Evolutionary conservation across 1,140 invertebrate species (phyloP), one percentile per base, ranked within the genome.

Genomic region (Drosophila hydei): DNA sequence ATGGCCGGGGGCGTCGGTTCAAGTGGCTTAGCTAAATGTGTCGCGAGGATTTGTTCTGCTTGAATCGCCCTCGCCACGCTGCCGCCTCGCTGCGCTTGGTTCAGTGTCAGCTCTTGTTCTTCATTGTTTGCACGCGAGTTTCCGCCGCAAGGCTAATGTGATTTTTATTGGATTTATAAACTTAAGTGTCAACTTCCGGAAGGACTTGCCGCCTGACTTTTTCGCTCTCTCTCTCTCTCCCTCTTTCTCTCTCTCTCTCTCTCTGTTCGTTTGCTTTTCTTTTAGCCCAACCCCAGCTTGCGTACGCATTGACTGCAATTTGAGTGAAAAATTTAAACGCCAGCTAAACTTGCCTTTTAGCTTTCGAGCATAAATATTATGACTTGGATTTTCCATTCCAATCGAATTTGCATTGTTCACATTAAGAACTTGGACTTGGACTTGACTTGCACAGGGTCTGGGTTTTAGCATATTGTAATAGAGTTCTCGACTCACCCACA

Each of bases 91-190:
- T 42, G n/a, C 58, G n/a, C 21, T 25, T 14, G 38, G 38, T 69
- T 77, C 51, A 67, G 70, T 77, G 59, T 62, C 70, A 54, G 42
- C 52, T 74, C 68, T 71, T 64, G 61, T 64, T 56, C 52, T 50
- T 64, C 68, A 64, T 72, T 68, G 60, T 73, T 79, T 77, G 74
- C 51, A 64, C 59, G 65, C 79, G 63, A 78, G 54, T 75, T 79
- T 84, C 76, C 72, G 61, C 80, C 73, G 77, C 61, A 27, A 62
- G 80, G 61, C 76, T 84, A 84, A 84, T 84, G 80, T 77, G 80
- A 77, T 79, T 84, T 84, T 84, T 84, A 84, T 84, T 84, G 80
- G 80, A 79, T 79, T 79, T 85, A 79, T 74, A 84, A 79, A 77
- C 76, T 85, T 73, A 71, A 84, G 80, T 74, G 76, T 74, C 69